These are phyloP conservation scores for Mastomys natalensis DNA, from an alignment of 2,113 vertebrate species.

Conservation along the genomic window DNA sequence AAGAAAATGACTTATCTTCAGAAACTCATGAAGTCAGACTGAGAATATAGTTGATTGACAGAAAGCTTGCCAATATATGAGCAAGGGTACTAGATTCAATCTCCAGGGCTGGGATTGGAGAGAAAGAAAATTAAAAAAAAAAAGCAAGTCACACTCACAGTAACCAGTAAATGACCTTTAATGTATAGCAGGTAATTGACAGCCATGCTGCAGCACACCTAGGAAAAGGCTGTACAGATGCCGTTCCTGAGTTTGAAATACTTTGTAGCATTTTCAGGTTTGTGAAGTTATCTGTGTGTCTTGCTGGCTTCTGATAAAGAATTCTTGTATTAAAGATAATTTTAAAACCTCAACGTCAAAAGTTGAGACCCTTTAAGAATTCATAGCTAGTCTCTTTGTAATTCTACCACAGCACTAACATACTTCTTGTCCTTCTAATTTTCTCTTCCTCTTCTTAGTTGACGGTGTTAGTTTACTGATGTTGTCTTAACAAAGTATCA, in stretches of 20 bases:
- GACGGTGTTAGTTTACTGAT: background rate
- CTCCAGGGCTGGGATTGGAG: background rate
- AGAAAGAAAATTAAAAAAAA: background rate
- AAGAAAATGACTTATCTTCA: conserved; percentile 47
- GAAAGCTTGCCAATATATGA: background rate
- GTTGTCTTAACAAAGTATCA: background rate
- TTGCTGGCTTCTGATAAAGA: conserved; percentile 28
- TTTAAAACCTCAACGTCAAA: background rate
- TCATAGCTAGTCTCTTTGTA: background rate
- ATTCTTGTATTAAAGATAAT: background rate
- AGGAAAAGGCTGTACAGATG: background rate
- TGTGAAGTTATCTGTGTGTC: conserved; percentile 6
- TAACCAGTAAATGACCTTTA: conserved; percentile 32
- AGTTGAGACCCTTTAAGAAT: background rate
- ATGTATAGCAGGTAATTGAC: background rate
- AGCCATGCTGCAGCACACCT: background rate
- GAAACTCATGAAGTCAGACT: conserved; percentile 33
- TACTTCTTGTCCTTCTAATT: background rate
- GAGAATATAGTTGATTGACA: background rate
- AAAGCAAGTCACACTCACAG: background rate
- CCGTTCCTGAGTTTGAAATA: background rate
- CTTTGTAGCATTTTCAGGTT: conserved; percentile 15
- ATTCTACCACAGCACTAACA: background rate
- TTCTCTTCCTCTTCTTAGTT: conserved; percentile 5
- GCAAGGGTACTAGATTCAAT: background rate